Evolutionary conservation across 2,113 vertebrate species (phyloP).

Genomic region (Dolichallabes microphthalmus): DNA sequence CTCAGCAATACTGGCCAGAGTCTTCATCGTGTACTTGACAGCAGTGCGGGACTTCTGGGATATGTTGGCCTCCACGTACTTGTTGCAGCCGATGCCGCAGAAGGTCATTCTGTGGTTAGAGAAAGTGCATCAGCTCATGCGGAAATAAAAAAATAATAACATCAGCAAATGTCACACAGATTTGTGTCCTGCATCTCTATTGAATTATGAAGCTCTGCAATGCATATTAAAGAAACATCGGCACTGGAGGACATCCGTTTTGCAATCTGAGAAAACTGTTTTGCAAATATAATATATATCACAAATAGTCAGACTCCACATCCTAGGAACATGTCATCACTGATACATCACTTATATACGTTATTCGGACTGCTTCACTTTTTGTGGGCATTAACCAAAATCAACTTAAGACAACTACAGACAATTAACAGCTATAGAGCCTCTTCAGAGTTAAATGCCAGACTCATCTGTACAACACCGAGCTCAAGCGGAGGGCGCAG

Average conservation of each 20-base stretch:
- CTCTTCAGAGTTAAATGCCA: neutral
- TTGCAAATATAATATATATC: neutral
- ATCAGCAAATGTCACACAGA: neutral
- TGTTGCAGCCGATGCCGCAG: conserved; percentile 94
- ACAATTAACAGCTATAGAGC: neutral
- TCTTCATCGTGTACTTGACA: conserved; percentile 98
- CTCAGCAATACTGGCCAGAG: conserved; percentile 91
- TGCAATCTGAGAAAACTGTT: neutral
- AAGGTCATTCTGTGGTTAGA: conserved; percentile 82
- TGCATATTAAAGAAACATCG: neutral
- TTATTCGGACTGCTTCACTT: neutral
- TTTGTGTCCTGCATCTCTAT: neutral
- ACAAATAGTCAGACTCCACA: neutral
- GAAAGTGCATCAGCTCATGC: neutral
- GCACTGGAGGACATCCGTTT: neutral
- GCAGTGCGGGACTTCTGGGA: conserved; percentile 96
- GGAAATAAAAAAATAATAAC: neutral
- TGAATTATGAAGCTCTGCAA: neutral
- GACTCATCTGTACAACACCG: neutral
- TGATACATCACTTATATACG: neutral
- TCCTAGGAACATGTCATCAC: neutral
- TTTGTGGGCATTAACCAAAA: neutral
- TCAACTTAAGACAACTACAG: neutral
- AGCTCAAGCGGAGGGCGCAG: neutral
- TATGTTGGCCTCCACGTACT: conserved; percentile 97